These are phyloP conservation scores for Rachycentron canadum DNA, from an alignment of 2,797 vertebrate species.

Conservation along the genomic window DNA sequence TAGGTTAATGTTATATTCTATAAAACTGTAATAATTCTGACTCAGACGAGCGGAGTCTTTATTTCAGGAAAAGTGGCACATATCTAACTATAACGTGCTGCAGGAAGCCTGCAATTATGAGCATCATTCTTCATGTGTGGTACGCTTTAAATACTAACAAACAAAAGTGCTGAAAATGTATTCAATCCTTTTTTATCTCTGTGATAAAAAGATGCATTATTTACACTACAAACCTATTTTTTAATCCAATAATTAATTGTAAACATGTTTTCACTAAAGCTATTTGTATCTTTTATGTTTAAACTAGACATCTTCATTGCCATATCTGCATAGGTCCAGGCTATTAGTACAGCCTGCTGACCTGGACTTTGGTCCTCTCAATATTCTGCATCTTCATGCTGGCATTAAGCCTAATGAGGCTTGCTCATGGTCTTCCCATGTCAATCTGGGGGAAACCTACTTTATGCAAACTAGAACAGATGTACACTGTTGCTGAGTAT, in stretches of 20 bases:
- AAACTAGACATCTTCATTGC: constrained; percentile 36
- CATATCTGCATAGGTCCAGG: constrained; percentile 24
- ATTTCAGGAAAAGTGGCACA: neutral
- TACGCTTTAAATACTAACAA: neutral
- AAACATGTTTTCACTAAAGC: constrained; percentile 12
- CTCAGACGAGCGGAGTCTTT: neutral
- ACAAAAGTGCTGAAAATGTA: neutral
- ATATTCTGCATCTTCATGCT: constrained; percentile 38
- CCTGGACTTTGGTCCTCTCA: constrained; percentile 61
- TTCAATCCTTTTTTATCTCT: neutral
- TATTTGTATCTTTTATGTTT: neutral
- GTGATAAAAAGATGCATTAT: neutral
- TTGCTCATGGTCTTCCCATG: constrained; percentile 70
- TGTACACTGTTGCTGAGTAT: constrained; percentile 21
- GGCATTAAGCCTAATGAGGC: constrained; percentile 72
- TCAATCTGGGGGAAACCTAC: constrained; percentile 42
- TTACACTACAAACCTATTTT: neutral
- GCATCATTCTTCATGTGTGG: neutral
- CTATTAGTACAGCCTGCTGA: constrained; percentile 58
- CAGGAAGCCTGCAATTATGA: neutral
- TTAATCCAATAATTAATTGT: neutral
- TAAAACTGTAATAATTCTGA: neutral
- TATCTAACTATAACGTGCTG: neutral
- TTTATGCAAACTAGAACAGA: constrained; percentile 55
- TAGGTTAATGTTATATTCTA: neutral